Evolutionary conservation across 2,888 invertebrate genomes (phyloP), one percentile per base, ranked within the genome.

Genomic region (Caenorhabditis uteleia): DNA sequence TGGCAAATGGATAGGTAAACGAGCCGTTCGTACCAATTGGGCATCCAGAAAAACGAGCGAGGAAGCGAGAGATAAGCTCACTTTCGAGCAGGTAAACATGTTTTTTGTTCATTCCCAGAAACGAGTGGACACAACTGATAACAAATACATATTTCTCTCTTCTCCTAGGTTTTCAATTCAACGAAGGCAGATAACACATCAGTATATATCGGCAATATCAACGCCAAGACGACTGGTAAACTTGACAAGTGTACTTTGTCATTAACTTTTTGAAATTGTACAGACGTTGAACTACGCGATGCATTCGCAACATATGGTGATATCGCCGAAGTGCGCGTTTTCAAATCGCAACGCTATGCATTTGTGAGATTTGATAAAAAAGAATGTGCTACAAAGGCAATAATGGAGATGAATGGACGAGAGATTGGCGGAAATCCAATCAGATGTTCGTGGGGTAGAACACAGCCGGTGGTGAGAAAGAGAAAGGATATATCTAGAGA

Each of bases 1-100:
- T 85, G 98, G 98, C 21, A 95, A 95, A 85, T 95, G 95, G 94
- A 88, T 98, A 70, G 98, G 98, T 33, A 93, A 93, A 64, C 89
- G 97, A 75, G 85, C 95, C 80, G 97, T 98, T 87, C 90, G 98
- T 85, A 98, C 98, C 79, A 98, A 98, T 87, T 98, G 98, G 98
- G 97, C 97, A 34, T 95, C 93, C 64, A 89, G 94, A 82, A 93
- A 93, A 86, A 91, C 93, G 42, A 91, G 92, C 48, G 85, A 85
- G 61, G 72, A 74, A 43, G 51, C 66, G 14, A 44, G 68, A 26
- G 70, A 73, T 27, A 75, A 70, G 42, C 60, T 74, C 39, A 79
- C 77, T 31, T 81, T 77, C 45, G 80, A 81, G 46, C 75, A 75
- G 68, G 74, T 71, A 21, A 5, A 36, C 27, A 23, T 39, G 29